phyloP scores from a whole-genome alignment of 1,140 invertebrate species.

The Caenorhabditis remanei region DNA sequence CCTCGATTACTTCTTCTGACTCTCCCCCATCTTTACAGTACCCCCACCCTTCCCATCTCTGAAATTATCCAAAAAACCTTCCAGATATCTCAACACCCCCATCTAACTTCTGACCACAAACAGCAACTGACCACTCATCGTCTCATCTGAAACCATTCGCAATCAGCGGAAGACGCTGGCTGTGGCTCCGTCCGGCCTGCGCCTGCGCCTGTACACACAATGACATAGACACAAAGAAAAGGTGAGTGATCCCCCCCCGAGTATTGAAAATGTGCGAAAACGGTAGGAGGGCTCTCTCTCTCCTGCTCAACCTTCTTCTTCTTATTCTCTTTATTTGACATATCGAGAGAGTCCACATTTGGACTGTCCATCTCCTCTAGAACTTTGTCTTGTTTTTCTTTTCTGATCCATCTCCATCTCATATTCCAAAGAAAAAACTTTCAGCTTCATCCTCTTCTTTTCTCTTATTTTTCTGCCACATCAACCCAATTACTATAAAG shows the following conservation, averaged over 20 bases:
- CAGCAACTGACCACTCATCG: too few species aligned
- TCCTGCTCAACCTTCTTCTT: constrained; percentile 15
- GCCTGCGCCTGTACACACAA: constrained; percentile 51
- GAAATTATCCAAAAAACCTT: too few species aligned
- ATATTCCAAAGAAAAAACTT: not conserved
- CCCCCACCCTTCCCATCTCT: too few species aligned
- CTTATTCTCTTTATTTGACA: constrained; percentile 55
- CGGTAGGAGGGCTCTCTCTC: not conserved
- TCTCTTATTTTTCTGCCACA: constrained; percentile 5
- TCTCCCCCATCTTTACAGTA: too few species aligned
- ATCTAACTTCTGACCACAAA: too few species aligned
- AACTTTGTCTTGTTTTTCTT: not conserved
- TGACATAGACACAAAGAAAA: constrained; percentile 56
- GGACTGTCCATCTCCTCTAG: not conserved
- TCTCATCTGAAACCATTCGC: not conserved
- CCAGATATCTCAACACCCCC: too few species aligned
- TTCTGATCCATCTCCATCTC: not conserved
- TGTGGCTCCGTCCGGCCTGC: not conserved
- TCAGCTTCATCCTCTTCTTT: not conserved
- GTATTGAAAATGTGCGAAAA: constrained; percentile 28
- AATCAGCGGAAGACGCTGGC: constrained; percentile 38
- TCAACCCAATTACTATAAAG: constrained; percentile 56
- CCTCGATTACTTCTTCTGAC: too few species aligned
- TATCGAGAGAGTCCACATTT: constrained; percentile 35
- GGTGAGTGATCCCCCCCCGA: constrained; percentile 15